Evolutionary conservation across 2,113 vertebrate genomes (phyloP), one percentile per base, ranked within the genome.

Genomic region (Microcebus ravelobensis): DNA sequence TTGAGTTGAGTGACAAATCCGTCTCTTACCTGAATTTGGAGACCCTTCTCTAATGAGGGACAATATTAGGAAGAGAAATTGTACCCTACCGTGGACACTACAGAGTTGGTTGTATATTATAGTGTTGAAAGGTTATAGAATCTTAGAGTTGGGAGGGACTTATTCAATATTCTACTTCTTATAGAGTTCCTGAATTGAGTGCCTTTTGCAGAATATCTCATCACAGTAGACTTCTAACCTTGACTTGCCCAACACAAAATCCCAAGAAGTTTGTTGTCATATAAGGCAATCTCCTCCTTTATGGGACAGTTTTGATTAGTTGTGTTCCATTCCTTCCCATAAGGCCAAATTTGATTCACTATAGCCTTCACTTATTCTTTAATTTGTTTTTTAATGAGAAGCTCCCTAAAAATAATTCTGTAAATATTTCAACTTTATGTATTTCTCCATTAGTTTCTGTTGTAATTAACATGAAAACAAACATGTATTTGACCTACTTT

Each of bases 361-460:
- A 0, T 86, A 27, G 59, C 61, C 91, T 92, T 85, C 10, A 87
- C 21, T 86, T 80, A n/a, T 6, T 48, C 11, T 71, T 95, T 92
- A 77, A 50, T 70, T 86, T 86, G 67, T 68, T 67, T 92, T 91
- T 15, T 13, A 29, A 48, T 29, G 34, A 89, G 87, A 52, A 20
- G 1, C 57, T 94, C 61, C 55, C 77, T 88, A 85, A 93, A 96
- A 96, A 59, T 95, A 81, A 91, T 67, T 84, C 34, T 73, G 34
- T 23, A 82, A 92, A 29, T 82, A 59, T 34, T 90, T 90, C 63
- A 74, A 59, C 42, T 95, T 68, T 59, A 13, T 84, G 12, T 92
- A 29, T 93, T 82, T 95, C 39, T 76, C 6, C 70, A 1, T 92
- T 82, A 88, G 42, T 48, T 85, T 95, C 57, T 90, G 3, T 34